phyloP scores from a whole-genome alignment of 2,797 vertebrate genomes.

The Tokudaia tokunoshimensis region DNA sequence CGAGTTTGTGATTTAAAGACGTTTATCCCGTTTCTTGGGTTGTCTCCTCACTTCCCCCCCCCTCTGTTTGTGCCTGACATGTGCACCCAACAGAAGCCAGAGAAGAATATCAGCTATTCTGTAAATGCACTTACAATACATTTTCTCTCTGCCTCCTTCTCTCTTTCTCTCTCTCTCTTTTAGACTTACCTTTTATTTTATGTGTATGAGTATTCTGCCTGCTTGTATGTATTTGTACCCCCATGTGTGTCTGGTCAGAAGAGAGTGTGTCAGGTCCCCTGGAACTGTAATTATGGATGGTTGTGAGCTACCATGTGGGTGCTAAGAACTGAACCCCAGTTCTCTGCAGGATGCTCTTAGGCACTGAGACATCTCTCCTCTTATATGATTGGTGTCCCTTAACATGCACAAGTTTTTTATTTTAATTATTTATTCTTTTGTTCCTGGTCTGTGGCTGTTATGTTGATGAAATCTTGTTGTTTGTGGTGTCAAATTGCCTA shows the following conservation, averaged over 20 bases:
- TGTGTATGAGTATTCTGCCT: background rate
- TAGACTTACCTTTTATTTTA: background rate
- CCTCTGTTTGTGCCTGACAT: background rate
- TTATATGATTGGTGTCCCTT: background rate
- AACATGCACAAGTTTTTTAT: background rate
- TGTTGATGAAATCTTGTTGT: background rate
- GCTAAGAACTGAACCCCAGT: background rate
- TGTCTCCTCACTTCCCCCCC: background rate
- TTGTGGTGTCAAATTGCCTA: background rate
- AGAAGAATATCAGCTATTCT: background rate
- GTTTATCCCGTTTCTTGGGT: background rate
- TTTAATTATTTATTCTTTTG: slow-evolving; percentile 22
- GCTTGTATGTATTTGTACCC: background rate
- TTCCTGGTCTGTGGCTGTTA: background rate
- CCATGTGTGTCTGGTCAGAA: background rate
- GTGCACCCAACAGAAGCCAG: background rate
- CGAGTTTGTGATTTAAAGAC: background rate
- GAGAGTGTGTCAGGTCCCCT: background rate
- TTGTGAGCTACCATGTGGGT: background rate
- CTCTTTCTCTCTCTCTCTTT: background rate
- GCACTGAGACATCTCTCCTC: background rate
- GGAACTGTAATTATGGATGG: background rate
- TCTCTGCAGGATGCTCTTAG: background rate
- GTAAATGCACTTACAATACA: background rate
- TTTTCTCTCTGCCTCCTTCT: background rate